Evolutionary conservation across 2,888 invertebrate species (phyloP).

Genomic region (Drosophila lacicola): DNA sequence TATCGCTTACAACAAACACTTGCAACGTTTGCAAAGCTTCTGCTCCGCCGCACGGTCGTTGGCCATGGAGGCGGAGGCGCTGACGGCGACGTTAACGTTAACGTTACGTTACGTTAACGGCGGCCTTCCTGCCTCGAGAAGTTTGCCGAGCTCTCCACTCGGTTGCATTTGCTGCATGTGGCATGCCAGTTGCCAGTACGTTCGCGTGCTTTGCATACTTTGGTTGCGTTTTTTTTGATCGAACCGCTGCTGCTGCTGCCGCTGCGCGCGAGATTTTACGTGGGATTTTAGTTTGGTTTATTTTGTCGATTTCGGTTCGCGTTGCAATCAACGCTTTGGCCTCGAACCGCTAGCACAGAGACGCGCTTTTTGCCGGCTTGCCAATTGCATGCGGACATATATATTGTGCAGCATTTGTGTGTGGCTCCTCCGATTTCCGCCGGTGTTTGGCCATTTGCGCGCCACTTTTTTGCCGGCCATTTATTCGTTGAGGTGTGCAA

Average conservation of each 20-base stretch:
- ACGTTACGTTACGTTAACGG: conserved; percentile 45
- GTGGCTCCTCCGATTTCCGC: conserved; percentile 43
- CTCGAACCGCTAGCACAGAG: background rate
- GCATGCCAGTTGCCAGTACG: conserved; percentile 78
- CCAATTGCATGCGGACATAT: conserved; percentile 21
- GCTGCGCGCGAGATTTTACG: conserved; percentile 15
- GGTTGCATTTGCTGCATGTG: conserved; percentile 58
- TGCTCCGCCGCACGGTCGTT: conserved; percentile 62
- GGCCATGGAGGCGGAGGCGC: conserved; percentile 39
- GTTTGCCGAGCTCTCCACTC: conserved; percentile 70
- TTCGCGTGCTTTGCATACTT: conserved; percentile 84
- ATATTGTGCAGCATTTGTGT: conserved; percentile 33
- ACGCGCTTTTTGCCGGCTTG: conserved; percentile 15
- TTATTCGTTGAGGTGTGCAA: conserved; percentile 16
- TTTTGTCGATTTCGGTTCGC: conserved; percentile 33
- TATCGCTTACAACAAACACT: conserved; percentile 81
- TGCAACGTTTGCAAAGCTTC: conserved; percentile 75
- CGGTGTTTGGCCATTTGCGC: conserved; percentile 48
- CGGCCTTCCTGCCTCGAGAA: conserved; percentile 69
- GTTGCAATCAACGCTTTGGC: conserved; percentile 41
- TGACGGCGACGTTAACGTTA: conserved; percentile 52
- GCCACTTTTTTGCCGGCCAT: conserved; percentile 55
- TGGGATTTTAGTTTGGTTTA: conserved; percentile 26
- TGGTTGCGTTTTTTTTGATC: conserved; percentile 80
- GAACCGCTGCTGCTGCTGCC: conserved; percentile 51